These are phyloP conservation scores for Drosophila leonis DNA, from an alignment of 2,888 invertebrate species.

Conservation along the genomic window DNA sequence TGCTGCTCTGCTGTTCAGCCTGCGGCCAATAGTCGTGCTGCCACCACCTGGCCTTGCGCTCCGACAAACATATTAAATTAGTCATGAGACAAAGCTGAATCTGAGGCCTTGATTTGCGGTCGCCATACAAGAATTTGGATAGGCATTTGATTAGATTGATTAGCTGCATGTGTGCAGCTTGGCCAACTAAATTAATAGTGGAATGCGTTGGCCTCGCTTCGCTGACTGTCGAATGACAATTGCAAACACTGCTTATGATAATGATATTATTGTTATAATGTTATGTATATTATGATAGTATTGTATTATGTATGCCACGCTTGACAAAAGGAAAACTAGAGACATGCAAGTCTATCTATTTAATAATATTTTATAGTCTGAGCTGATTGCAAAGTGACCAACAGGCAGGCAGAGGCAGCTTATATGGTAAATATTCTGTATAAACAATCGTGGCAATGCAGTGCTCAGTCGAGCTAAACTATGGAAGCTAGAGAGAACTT, in stretches of 20 bases:
- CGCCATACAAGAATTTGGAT: neutral
- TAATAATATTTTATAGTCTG: too few relatives aligned
- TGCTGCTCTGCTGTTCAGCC: neutral
- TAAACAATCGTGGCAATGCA: too few relatives aligned
- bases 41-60: neutral
- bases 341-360: too few relatives aligned
- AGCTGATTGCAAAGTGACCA: too few relatives aligned
- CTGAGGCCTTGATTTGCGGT: slow-evolving; percentile 7
- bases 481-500: too few relatives aligned
- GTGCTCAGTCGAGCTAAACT: too few relatives aligned
- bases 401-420: too few relatives aligned
- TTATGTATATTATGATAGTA: too few relatives aligned
- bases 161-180: slow-evolving; percentile 3
- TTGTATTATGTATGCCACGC: too few relatives aligned
- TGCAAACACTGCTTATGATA: neutral
- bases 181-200: neutral
- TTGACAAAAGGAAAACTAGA: too few relatives aligned
- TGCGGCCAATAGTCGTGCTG: neutral
- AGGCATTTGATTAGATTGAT: slow-evolving; percentile 34
- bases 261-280: neutral
- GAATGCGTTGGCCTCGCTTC: neutral
- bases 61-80: slow-evolving; percentile 41
- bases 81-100: slow-evolving; percentile 13
- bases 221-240: neutral
- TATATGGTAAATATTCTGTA: too few relatives aligned